Base-by-base conservation (phyloP, 1,140 invertebrate species). In the Saccostrea cuccullata region DNA sequence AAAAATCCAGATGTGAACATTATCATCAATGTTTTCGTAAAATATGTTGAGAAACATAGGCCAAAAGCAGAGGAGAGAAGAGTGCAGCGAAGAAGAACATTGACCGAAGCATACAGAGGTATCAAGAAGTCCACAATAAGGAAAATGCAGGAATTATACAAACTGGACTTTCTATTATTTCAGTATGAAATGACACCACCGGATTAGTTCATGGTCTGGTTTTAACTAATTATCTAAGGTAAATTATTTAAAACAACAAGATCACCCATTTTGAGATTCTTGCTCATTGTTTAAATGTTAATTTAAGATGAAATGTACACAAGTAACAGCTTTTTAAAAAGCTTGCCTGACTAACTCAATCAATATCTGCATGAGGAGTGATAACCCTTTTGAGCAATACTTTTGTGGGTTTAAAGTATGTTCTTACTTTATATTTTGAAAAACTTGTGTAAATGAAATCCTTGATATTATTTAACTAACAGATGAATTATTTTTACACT, bases 101-200 rank as follows among this genome's bases (percentile, higher is more conserved):
- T 84, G 40, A 17, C 23, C 8, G n/a, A 84, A 5, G 82, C 82
- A n/a, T 84, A 56, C 20, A 84, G 11, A 47, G n/a, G 23, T 20
- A 77, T 30, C 30, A 73, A 56, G 36, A 87, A 36, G 26, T 56
- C 55, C 55, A 82, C 77, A 1, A 87, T 87, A 12, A 15, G 8
- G 15, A 17, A 26, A 20, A 58, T 87, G 1, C 67, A 87, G 30
- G 26, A 82, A 56, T n/a, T 82, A 77, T 87, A 82, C 23, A 26
- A 26, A 56, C 70, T 87, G n/a, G 86, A 87, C 30, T 87, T 87
- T 56, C 30, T 56, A 23, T 26, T 87, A 30, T 87, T 87, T 17
- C 30, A 55, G 26, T 87, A 87, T 40, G 70, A 87, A n/a, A 0
- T 23, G 12, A 56, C 67, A 36, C 73, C 86, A n/a, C 86, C 86